phyloP scores from a whole-genome alignment of 2,797 vertebrate species.

The Tinamus major region DNA sequence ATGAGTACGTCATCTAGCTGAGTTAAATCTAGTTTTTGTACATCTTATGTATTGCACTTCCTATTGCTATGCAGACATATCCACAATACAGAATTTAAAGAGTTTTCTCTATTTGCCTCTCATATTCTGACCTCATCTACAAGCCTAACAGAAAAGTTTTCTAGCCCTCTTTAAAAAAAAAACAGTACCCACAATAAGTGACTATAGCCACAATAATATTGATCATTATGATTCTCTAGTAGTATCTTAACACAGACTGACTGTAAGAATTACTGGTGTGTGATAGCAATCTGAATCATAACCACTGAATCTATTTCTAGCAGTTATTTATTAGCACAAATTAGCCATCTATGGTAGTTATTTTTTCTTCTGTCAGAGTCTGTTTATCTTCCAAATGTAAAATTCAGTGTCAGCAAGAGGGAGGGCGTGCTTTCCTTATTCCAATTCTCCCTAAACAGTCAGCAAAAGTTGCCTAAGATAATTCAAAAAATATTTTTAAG shows the following conservation, averaged over 20 bases:
- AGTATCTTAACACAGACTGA: conserved; percentile 15
- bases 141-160: not conserved
- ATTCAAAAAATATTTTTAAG: not conserved
- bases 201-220: conserved; percentile 4
- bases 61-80: not conserved
- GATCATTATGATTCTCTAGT: conserved; percentile 19
- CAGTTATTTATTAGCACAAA: conserved; percentile 51
- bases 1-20: not conserved
- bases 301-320: not conserved
- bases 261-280: not conserved
- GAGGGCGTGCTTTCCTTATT: not conserved
- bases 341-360: not conserved
- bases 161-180: not conserved
- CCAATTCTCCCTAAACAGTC: not conserved
- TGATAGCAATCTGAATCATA: conserved; percentile 33
- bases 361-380: not conserved
- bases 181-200: not conserved
- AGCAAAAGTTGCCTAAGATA: not conserved
- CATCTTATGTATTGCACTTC: not conserved
- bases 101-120: not conserved
- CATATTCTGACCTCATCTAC: not conserved
- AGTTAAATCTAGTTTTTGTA: not conserved
- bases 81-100: not conserved
- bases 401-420: not conserved
- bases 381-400: not conserved